Evolutionary conservation across 2,888 invertebrate genomes (phyloP), one percentile per base, ranked within the genome.

Genomic region (Eupithecia centaureata): DNA sequence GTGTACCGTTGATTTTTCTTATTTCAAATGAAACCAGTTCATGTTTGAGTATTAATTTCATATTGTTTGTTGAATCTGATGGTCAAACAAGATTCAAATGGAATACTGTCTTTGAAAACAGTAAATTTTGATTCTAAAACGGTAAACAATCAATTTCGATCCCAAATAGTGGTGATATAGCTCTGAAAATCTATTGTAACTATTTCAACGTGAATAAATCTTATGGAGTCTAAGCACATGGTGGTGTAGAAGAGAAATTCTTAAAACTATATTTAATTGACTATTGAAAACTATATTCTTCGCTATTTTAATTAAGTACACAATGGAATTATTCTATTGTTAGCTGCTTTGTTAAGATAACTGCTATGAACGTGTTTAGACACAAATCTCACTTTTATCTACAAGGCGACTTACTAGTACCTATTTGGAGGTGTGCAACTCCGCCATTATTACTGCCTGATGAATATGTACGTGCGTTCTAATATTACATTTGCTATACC

Each of bases 221-320:
- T 68, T 72, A 58, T 35, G 42, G 56, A 81, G 77, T 75, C 76
- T 75, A 81, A 76, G 77, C 82, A 83, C 77, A 75, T n/a, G n/a
- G 58, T 47, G 25, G 61, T 58, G 61, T 52, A 57, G 80, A 81
- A 77, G 73, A 74, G 79, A 77, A 74, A 82, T 74, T 70, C 80
- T 80, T 86, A 84, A 72, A 74, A 65, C 84, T 86, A 85, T 82
- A 77, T 75, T 79, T 84, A 84, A 84, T 82, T 82, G 82, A 83
- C 85, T 88, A 88, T 89, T 84, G 88, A 84, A 79, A 85, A 80
- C 86, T 89, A 87, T 85, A 84, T 83, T 72, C 63, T 80, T 83
- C 67, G 77, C 83, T 87, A 47, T 47, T 18, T 42, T 42, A 87
- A 81, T 89, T 91, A 92, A 91, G 90, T 91, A 91, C 91, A 86